Conservation (phyloP, 1,140 invertebrate genomes). For the Drosophila lini region DNA sequence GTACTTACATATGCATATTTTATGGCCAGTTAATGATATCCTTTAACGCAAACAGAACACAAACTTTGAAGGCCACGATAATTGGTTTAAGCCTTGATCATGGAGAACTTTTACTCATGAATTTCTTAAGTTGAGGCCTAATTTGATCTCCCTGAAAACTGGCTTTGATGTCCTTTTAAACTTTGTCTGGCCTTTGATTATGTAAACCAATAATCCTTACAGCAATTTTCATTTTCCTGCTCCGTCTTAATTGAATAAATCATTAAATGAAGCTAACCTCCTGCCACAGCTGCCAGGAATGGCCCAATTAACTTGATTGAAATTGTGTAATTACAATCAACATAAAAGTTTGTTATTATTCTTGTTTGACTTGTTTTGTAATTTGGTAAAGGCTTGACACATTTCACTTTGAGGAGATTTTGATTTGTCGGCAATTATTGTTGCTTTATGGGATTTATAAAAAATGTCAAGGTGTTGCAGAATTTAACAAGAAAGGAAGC, state of each 20-base stretch:
- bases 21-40: slow-evolving; percentile 25
- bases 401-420: slow-evolving; percentile 3
- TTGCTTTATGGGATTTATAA: background rate
- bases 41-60: background rate
- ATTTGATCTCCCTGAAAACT: slow-evolving; percentile 5
- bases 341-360: slow-evolving; percentile 50
- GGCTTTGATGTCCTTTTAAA: slow-evolving; percentile 34
- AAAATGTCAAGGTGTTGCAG: background rate
- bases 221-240: slow-evolving; percentile 15
- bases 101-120: slow-evolving; percentile 2
- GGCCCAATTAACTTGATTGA: slow-evolving; percentile 70
- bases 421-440: slow-evolving; percentile 11
- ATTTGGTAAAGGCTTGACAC: slow-evolving; percentile 31
- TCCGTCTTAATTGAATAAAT: slow-evolving; percentile 31
- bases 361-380: slow-evolving; percentile 30
- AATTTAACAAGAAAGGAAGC: background rate
- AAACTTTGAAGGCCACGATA: slow-evolving; percentile 26
- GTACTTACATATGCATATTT: slow-evolving; percentile 14
- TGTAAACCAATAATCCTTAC: slow-evolving; percentile 17
- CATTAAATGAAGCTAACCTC: slow-evolving; percentile 13
- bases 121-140: slow-evolving; percentile 4
- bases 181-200: slow-evolving; percentile 7
- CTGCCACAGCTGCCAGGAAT: slow-evolving; percentile 29
- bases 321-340: slow-evolving; percentile 61
- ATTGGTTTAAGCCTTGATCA: slow-evolving; percentile 7